phyloP scores from a whole-genome alignment of 2,888 invertebrate genomes.

The Trichacis sp. region DNA sequence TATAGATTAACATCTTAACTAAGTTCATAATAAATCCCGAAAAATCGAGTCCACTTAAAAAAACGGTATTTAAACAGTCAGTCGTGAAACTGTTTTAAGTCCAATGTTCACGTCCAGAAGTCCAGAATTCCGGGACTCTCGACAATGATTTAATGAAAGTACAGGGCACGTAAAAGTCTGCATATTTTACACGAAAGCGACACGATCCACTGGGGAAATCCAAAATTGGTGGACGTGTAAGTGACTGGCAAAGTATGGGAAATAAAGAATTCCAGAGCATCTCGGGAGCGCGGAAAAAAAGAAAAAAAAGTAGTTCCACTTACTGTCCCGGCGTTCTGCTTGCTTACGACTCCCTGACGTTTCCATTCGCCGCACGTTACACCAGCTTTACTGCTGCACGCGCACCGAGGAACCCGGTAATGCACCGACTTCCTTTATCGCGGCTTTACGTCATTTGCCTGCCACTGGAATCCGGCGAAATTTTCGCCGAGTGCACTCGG shows the following conservation, averaged over 20 bases:
- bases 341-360: slow-evolving; percentile 46
- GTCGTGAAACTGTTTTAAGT: no score
- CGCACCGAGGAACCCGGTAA: slow-evolving; percentile 28
- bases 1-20: no score
- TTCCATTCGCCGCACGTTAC: slow-evolving; percentile 43
- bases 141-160: no score
- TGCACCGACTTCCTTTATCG: slow-evolving; percentile 28
- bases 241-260: slow-evolving; percentile 25
- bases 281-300: slow-evolving; percentile 32
- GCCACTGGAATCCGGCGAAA: slow-evolving; percentile 19
- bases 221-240: slow-evolving; percentile 1
- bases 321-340: slow-evolving; percentile 37
- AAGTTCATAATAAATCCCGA: no score
- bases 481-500: background rate
- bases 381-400: slow-evolving; percentile 36
- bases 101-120: no score
- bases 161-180: background rate
- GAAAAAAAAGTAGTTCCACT: slow-evolving; percentile 43
- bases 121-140: no score
- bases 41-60: no score
- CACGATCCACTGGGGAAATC: background rate
- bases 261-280: slow-evolving; percentile 26
- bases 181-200: background rate
- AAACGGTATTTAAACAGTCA: no score
- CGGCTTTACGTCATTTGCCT: slow-evolving; percentile 23